phyloP scores from a whole-genome alignment of 2,113 vertebrate species.

The Origma solitaria region DNA sequence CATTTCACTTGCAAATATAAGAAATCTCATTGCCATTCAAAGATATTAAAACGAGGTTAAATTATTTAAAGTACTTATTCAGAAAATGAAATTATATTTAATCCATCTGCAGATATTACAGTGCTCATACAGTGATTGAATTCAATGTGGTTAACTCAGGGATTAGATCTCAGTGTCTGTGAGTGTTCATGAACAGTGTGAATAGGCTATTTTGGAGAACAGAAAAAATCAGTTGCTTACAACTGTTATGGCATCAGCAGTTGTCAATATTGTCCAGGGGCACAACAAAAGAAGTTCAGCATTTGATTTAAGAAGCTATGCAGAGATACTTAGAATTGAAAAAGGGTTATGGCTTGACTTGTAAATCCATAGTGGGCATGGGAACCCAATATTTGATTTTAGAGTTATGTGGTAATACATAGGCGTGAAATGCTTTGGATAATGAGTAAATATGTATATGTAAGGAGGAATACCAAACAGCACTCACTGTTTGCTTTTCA shows the following conservation, averaged over 20 bases:
- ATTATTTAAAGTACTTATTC: conserved; percentile 3
- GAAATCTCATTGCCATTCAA: neutral
- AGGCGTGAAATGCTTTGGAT: neutral
- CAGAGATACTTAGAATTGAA: neutral
- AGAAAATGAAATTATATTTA: neutral
- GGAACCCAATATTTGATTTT: neutral
- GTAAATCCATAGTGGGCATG: neutral
- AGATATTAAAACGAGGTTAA: neutral
- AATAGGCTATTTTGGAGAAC: neutral
- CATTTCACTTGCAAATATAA: neutral
- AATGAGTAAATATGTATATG: neutral
- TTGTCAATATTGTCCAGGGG: neutral
- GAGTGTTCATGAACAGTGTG: neutral
- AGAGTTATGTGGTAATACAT: neutral
- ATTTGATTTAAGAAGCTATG: neutral
- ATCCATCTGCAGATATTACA: neutral
- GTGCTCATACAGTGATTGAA: neutral
- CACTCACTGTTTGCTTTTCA: neutral
- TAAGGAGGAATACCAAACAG: neutral
- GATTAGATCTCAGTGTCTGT: neutral
- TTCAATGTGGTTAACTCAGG: neutral
- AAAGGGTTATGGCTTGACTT: neutral
- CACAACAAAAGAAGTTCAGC: neutral
- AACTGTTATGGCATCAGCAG: neutral
- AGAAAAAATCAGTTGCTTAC: neutral